These are phyloP conservation scores for Anastrepha ludens DNA, from an alignment of 1,140 invertebrate genomes.

Conservation along the genomic window DNA sequence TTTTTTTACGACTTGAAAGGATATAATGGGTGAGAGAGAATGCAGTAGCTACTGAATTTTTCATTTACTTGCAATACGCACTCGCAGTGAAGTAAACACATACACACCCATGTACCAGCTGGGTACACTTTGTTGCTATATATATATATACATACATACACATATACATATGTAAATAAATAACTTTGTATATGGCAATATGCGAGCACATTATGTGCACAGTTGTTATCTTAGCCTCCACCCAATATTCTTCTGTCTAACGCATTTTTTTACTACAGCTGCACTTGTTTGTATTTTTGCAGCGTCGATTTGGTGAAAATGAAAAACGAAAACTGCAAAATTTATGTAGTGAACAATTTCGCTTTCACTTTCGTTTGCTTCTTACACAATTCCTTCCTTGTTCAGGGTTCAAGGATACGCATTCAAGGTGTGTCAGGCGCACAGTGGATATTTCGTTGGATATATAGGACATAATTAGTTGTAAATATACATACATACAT, in stretches of 20 bases:
- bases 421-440: not conserved
- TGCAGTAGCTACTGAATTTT: constrained; percentile 42
- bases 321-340: not conserved
- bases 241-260: constrained; percentile 39
- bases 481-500: too few relatives aligned
- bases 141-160: not conserved
- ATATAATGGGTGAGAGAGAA: constrained; percentile 8
- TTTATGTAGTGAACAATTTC: constrained; percentile 60
- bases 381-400: constrained; percentile 54
- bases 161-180: not conserved
- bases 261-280: not conserved
- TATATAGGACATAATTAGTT: too few relatives aligned
- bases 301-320: not conserved
- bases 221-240: constrained; percentile 47
- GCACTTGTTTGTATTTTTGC: not conserved
- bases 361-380: constrained; percentile 61
- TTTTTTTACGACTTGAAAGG: not conserved
- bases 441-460: constrained; percentile 54
- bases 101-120: not conserved
- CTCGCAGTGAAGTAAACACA: not conserved
- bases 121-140: not conserved
- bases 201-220: constrained; percentile 50
- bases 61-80: constrained; percentile 38
- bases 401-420: constrained; percentile 46
- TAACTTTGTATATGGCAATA: not conserved